Evolutionary conservation across 2,797 vertebrate genomes (phyloP), one percentile per base, ranked within the genome.

Genomic region (Saxicola maurus): DNA sequence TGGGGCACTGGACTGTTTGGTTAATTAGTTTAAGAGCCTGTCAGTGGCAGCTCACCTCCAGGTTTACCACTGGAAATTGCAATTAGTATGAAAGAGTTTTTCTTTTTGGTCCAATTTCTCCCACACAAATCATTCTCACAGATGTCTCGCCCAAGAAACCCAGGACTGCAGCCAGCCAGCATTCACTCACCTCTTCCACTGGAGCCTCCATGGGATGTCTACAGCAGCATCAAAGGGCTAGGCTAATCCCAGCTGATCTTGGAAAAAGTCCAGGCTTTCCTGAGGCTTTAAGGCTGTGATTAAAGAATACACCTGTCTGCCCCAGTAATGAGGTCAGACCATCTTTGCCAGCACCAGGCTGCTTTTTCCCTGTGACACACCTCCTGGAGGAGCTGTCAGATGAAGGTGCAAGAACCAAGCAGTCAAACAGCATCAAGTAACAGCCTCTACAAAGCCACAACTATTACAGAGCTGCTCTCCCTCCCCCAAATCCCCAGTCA

Each of bases 11-110:
- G 90, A 91, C 92, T 87, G 24, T 82, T 94, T 85, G 75, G 69
- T 94, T 95, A 96, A 95, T 96, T 96, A 94, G 88, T 95, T 91
- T 79, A 93, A 92, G 77, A 91, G 45, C 55, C 86, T 87, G 67
- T 84, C 88, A 95, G 72, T 28, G 55, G 66, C 71, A 80, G 82
- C 23, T 94, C 69, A 94, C 76, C 55, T 93, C 59, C 75, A 84
- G 71, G 30, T 92, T 93, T 92, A 64, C 82, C 82, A 83, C 0
- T 67, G 78, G 80, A 91, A 92, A 61, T 61, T 66, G 56, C 73
- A 93, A 94, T 94, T 95, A 96, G 81, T 80, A 61, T 31, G 68
- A 71, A 94, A 92, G 25, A 68, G 80, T 86, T 94, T 84, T 40
- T n/a, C 38, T 78, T 68, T 83, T 87, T 57, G 65, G 74, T 86